phyloP scores from a whole-genome alignment of 2,113 vertebrate genomes.

The Ammodytes marinus region DNA sequence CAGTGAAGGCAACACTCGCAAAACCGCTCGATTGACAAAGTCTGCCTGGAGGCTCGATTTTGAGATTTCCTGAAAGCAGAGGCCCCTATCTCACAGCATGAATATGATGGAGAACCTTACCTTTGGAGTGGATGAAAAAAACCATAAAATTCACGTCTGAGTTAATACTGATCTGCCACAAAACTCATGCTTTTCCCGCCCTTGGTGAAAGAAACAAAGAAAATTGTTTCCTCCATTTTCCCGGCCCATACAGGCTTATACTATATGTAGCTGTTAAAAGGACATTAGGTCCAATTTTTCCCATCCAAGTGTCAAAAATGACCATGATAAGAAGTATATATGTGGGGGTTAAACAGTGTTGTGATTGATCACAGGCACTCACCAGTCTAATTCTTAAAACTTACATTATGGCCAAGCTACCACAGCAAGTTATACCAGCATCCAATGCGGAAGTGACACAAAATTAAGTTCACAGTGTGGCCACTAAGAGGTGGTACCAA shows the following conservation, averaged over 20 bases:
- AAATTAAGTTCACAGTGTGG: no score
- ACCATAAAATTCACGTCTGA: constrained; percentile 37
- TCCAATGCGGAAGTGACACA: no score
- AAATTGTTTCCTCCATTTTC: constrained; percentile 24
- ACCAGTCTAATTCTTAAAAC: constrained; percentile 43
- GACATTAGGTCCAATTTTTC: constrained; percentile 25
- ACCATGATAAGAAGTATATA: constrained; percentile 21
- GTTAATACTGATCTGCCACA: constrained; percentile 56
- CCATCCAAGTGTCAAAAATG: constrained; percentile 28
- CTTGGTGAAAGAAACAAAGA: constrained; percentile 47
- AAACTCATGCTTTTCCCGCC: constrained; percentile 47
- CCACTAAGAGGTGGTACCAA: no score
- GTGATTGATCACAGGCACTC: constrained; percentile 25
- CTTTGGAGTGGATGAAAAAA: constrained; percentile 49
- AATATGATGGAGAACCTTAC: constrained; percentile 49
- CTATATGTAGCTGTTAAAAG: constrained; percentile 36
- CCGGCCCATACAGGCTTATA: constrained; percentile 21
- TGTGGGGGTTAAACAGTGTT: constrained; percentile 28
- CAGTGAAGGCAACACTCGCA: constrained; percentile 61
- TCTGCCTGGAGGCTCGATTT: constrained; percentile 71
- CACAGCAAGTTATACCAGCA: no score
- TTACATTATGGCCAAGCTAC: constrained; percentile 17
- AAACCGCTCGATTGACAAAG: constrained; percentile 70
- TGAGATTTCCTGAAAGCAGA: constrained; percentile 44
- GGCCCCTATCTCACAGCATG: constrained; percentile 49